Evolutionary conservation across 2,113 vertebrate species (phyloP), one percentile per base, ranked within the genome.

Genomic region (Hyaena hyaena): DNA sequence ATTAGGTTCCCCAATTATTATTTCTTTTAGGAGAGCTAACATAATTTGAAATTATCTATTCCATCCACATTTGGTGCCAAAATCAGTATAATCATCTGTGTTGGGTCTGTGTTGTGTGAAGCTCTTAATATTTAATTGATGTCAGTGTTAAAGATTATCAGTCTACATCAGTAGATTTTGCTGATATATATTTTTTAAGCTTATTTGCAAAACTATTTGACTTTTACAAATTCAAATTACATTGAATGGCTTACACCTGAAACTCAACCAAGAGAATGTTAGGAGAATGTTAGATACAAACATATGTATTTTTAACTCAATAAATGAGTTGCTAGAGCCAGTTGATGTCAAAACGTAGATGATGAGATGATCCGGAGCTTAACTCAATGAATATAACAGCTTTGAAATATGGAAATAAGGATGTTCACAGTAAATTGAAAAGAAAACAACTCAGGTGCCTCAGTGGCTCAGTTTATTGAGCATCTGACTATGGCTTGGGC

Each of bases 271-370:
- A 28, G 2, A n/a, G 21, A 79, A n/a, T 43, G 8, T 53, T 92
- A 82, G n/a, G 2, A n/a, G 21, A 79, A n/a, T 43, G 8, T 53
- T 92, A 82, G n/a, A 58, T 48, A 79, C 39, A 31, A 48, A 19
- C n/a, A 68, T 15, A 11, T 4, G 3, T 45, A 53, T 31, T 17
- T 10, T 83, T 43, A 84, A 90, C 7, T 83, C 28, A 90, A 43
- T 65, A 61, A 58, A 79, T 16, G 26, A 45, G 39, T 79, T 73
- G 1, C 31, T 73, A 73, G 12, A 82, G 23, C 50, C 55, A 58
- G 55, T 85, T 88, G 55, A 92, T 74, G n/a, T 68, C 35, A 95
- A 95, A 89, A 77, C 53, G 19, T 53, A 81, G 43, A 93, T 33
- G 19, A 61, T 77, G 53, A 93, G 85, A 93, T 68, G 45, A 94